Evolutionary conservation across 2,113 vertebrate species (phyloP).

Genomic region (Caranx melampygus): DNA sequence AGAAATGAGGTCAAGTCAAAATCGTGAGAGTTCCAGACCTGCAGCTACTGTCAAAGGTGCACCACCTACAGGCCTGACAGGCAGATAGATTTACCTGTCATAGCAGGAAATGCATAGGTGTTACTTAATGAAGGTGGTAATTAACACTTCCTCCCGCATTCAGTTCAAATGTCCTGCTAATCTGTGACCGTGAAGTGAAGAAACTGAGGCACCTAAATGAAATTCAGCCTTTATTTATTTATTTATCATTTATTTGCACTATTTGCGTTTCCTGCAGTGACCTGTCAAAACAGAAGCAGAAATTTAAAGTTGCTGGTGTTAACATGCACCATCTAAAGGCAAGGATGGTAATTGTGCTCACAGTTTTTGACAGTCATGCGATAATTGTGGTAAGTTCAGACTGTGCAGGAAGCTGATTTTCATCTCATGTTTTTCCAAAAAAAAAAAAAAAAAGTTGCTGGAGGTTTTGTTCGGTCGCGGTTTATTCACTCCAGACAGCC

Average conservation of each 20-base stretch:
- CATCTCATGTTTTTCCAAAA: background rate
- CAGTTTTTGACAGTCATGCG: background rate
- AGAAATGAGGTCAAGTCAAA: constrained; percentile 1
- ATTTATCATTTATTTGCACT: background rate
- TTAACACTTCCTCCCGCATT: background rate
- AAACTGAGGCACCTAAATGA: too few relatives aligned
- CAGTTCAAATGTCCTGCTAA: background rate
- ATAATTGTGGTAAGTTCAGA: background rate
- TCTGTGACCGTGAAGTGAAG: background rate
- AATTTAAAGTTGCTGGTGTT: background rate
- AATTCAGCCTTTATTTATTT: background rate
- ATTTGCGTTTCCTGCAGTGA: background rate
- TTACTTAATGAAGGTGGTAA: background rate
- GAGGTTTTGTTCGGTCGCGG: background rate
- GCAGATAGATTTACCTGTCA: background rate
- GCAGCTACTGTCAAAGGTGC: background rate
- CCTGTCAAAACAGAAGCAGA: background rate
- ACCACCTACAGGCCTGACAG: background rate
- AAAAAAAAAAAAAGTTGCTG: background rate
- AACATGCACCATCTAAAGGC: background rate
- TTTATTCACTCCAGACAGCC: too few relatives aligned
- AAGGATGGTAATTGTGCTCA: background rate
- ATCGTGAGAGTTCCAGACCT: background rate
- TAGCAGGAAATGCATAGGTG: background rate
- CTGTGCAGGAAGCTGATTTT: background rate